phyloP scores from a whole-genome alignment of 2,797 vertebrate species.

The Momotus momota region DNA sequence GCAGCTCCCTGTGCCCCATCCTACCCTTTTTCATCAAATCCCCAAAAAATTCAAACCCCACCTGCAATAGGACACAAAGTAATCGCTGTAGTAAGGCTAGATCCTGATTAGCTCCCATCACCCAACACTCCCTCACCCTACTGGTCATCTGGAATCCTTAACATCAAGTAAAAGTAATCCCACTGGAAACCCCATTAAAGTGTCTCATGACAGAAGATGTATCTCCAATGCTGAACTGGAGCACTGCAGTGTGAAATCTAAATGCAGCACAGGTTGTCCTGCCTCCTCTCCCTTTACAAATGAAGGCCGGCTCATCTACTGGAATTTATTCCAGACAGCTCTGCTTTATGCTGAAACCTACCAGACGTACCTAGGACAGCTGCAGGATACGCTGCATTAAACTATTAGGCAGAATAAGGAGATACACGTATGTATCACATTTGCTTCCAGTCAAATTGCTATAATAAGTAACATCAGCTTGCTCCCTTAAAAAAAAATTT shows the following conservation, averaged over 20 bases:
- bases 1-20: neutral
- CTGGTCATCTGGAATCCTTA: neutral
- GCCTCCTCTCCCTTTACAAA: neutral
- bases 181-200: neutral
- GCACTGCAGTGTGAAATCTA: neutral
- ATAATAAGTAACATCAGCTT: neutral
- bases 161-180: neutral
- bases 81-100: neutral
- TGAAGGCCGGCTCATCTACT: neutral
- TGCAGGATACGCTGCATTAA: neutral
- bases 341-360: neutral
- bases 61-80: neutral
- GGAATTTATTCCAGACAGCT: neutral
- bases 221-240: neutral
- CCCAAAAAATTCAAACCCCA: neutral
- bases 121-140: neutral
- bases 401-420: neutral
- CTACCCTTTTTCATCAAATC: neutral
- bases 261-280: neutral
- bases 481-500: neutral
- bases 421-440: neutral
- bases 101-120: neutral
- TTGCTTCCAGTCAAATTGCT: neutral
- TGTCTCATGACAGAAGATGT: neutral
- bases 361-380: neutral